Evolutionary conservation across 2,797 vertebrate species (phyloP), one percentile per base, ranked within the genome.

Genomic region (Parauchenoglanis ngamensis): DNA sequence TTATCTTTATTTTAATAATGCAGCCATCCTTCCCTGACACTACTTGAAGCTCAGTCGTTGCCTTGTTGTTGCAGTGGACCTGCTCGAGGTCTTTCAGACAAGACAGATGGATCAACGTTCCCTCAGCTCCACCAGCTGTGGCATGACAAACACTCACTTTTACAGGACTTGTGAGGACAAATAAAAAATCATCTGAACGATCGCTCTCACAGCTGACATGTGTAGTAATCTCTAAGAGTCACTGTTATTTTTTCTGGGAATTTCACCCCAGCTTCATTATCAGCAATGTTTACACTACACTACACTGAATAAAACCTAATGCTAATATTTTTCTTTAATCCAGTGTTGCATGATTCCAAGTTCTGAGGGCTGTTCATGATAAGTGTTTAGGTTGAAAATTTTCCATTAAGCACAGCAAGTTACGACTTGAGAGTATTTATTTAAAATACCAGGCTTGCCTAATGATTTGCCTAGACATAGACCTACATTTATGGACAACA

Each of bases 61-160:
- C 91, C 91, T 92, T 92, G 35, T 40, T 40, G 35, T 91, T 89
- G 86, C 88, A 78, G 89, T 91, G 84, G 88, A 88, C 89, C 92
- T 90, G 89, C 92, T 90, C 88, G 87, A 67, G 57, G 90, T 89
- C 92, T 91, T 94, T 90, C 90, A 85, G 86, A 87, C 90, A 87
- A 91, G 85, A 91, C 89, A 31, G 90, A 93, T 57, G 90, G 93
- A 93, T 93, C 90, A 94, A 95, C 91, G 87, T 89, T 84, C 7
- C 67, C 73, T 77, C 77, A 89, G 90, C 91, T 90, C 92, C 92
- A 92, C 92, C 87, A 88, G 89, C 93, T 91, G 89, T 91, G 90
- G 91, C 94, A 94, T 92, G 92, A 92, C 92, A 94, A 94, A 61
- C 91, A 89, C 89, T 93, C 85, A 59, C 89, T 90, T 90, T 94